Conservation (phyloP, 2,113 vertebrate genomes). For the Cygnus buccinator region DNA sequence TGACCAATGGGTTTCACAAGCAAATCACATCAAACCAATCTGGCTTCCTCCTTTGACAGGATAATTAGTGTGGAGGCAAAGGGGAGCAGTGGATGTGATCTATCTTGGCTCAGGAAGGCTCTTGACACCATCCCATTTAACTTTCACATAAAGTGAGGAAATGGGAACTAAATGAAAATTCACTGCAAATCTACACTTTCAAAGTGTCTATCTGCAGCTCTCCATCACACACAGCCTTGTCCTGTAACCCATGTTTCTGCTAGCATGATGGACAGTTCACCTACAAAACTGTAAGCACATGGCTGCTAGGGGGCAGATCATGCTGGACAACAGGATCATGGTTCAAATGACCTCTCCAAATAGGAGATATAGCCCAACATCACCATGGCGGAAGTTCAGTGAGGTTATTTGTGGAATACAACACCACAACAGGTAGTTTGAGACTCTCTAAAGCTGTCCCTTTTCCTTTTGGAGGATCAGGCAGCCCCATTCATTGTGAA, state of each 20-base stretch:
- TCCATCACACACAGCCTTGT: not conserved
- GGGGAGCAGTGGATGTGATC: not conserved
- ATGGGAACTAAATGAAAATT: not conserved
- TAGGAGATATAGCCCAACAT: not conserved
- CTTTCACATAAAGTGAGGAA: not conserved
- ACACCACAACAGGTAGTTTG: not conserved
- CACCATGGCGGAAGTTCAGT: not conserved
- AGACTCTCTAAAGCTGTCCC: not conserved
- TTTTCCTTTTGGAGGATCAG: not conserved
- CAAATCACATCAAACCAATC: not conserved
- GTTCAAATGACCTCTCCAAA: not conserved
- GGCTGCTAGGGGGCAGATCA: not conserved
- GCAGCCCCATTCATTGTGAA: not conserved
- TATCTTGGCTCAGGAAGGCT: conserved; percentile 10
- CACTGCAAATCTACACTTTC: not conserved
- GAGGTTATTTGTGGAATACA: not conserved
- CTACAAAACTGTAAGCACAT: not conserved
- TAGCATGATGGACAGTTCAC: not conserved
- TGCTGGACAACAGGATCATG: not conserved
- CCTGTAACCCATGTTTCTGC: not conserved
- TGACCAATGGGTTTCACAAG: not conserved
- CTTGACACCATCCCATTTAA: conserved; percentile 13
- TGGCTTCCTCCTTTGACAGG: not conserved
- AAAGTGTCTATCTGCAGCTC: not conserved
- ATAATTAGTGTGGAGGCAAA: conserved; percentile 16